Evolutionary conservation across 2,888 invertebrate genomes (phyloP), one percentile per base, ranked within the genome.

Genomic region (Stictocephala bisonia): DNA sequence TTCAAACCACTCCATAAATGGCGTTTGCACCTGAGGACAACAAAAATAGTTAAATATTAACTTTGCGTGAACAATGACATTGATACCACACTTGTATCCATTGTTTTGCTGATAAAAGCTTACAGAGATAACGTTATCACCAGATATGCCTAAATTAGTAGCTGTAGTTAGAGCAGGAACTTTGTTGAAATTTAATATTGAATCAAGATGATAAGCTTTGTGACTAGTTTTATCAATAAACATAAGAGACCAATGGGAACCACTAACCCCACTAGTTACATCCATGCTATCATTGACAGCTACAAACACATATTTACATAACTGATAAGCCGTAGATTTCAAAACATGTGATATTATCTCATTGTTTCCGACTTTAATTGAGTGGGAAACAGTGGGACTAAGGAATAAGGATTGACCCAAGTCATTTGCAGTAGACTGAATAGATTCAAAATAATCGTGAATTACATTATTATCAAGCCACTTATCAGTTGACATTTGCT

Each of bases 201-300:
- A 26, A 27, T 51, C 51, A 1, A 51, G 24, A 3, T 51, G 22
- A 51, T 26, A 51, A 24, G 22, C 51, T 11, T 51, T 24, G n/a
- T 26, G 24, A 11, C 9, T 11, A 51, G 9, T 22, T 24, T 51
- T 51, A 11, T 51, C n/a, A 26, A 51, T 15, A 51, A 51, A 51
- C 51, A 51, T 26, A 24, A 51, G 51, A 51, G 51, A 51, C 51
- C 51, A 51, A 51, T 51, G 51, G 27, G 51, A 51, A 11, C 51
- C 51, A 51, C 26, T 26, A 51, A 13, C 6, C 27, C 51, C 51
- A 22, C 27, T 24, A 24, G n/a, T 24, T n/a, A 22, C 3, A 2
- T 24, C n/a, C n/a, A 27, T 51, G 24, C 51, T 24, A 24, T 51
- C 18, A 13, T 51, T 24, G 6, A 51, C 9, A 51, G n/a, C 24